Evolutionary conservation across 2,113 vertebrate genomes (phyloP).

Genomic region (Sapajus apella): DNA sequence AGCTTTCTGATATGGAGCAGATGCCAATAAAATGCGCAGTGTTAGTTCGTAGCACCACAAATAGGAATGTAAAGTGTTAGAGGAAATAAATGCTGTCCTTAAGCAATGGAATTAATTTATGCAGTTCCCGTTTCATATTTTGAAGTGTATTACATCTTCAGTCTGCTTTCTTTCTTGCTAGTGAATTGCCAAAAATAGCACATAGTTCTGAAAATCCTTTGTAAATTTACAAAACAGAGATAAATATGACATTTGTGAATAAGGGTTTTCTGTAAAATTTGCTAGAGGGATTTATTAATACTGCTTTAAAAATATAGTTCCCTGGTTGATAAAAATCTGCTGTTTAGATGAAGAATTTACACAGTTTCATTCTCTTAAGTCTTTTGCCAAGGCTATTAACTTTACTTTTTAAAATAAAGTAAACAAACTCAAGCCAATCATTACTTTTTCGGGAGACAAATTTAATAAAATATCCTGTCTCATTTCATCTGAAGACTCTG

Average conservation of each 20-base stretch:
- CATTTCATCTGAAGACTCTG: not conserved
- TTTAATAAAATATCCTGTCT: conserved; percentile 11
- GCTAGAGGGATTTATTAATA: not conserved
- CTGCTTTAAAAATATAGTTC: not conserved
- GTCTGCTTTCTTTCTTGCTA: conserved; percentile 50
- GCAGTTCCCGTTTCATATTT: not conserved
- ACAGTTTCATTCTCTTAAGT: not conserved
- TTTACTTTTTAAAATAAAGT: not conserved
- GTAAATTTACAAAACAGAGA: not conserved
- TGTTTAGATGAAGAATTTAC: not conserved
- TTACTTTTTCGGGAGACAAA: not conserved
- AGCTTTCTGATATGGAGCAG: conserved; percentile 51
- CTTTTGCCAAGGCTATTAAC: conserved; percentile 26
- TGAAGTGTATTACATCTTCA: conserved; percentile 19
- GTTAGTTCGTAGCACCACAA: conserved; percentile 64
- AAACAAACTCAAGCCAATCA: not conserved
- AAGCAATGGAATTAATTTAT: conserved; percentile 48
- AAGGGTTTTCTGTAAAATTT: not conserved
- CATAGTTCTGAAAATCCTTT: not conserved
- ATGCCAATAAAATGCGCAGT: conserved; percentile 56
- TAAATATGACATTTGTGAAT: conserved; percentile 1
- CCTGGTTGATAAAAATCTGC: not conserved
- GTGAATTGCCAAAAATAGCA: conserved; percentile 50
- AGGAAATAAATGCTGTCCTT: conserved; percentile 47
- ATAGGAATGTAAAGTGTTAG: conserved; percentile 27